Evolutionary conservation across 2,797 vertebrate species (phyloP).

Genomic region (Masticophis lateralis): DNA sequence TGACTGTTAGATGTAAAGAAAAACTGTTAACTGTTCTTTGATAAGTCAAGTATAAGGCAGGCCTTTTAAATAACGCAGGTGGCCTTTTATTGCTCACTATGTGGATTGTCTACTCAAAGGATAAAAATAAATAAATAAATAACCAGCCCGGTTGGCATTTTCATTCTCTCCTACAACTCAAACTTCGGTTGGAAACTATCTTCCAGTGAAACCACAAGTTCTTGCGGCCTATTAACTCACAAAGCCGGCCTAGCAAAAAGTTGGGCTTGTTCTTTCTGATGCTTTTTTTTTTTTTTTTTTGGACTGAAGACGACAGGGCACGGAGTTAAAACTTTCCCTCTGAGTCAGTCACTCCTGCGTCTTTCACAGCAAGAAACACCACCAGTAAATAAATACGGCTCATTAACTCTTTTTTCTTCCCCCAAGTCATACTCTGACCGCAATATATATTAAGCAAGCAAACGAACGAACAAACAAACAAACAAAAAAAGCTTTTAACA

Average conservation of each 20-base stretch:
- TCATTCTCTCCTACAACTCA: not conserved
- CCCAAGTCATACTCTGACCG: not conserved
- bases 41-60: not conserved
- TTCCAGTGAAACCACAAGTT: not conserved
- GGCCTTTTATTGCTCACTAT: not conserved
- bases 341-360: not conserved
- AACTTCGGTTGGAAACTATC: not conserved
- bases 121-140: not conserved
- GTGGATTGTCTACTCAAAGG: not conserved
- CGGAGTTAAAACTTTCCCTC: constrained; percentile 5
- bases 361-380: not conserved
- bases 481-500: not conserved
- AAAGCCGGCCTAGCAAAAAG: not conserved
- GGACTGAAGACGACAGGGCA: not conserved
- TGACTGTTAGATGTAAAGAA: too few species aligned
- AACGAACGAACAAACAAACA: not conserved
- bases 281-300: not conserved
- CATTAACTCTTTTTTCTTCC: not conserved
- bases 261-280: not conserved
- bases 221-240: fast-evolving
- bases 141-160: not conserved
- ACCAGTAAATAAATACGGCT: not conserved
- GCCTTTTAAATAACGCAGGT: not conserved
- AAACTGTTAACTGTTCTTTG: not conserved
- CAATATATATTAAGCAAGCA: not conserved